Evolutionary conservation across 1,140 invertebrate species (phyloP).

Genomic region (Aphelenchoides avenae): DNA sequence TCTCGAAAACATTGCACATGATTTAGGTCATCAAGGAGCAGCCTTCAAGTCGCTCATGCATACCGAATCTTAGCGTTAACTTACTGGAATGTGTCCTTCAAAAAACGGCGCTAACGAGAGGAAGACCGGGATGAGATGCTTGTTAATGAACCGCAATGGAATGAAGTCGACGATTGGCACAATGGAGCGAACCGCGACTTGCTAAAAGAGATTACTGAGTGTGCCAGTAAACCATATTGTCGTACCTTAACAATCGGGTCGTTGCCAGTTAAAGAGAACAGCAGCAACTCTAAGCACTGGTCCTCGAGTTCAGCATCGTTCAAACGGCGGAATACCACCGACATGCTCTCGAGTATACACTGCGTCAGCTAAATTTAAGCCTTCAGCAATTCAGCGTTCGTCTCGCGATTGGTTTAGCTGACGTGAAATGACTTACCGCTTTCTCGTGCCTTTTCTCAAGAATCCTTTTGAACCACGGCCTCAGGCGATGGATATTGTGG

Average conservation of each 20-base stretch:
- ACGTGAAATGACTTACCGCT: conserved; percentile 5
- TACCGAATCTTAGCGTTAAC: conserved; percentile 3
- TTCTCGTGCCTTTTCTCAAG: conserved; percentile 30
- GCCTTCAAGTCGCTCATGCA: not conserved
- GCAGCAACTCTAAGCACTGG: conserved; percentile 35
- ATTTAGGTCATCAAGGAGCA: not conserved
- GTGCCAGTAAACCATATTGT: not conserved
- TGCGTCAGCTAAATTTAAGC: conserved; percentile 23
- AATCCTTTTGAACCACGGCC: conserved; percentile 52
- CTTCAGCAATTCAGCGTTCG: no score
- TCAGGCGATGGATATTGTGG: conserved; percentile 54
- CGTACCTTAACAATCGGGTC: conserved; percentile 33
- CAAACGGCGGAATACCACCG: conserved; percentile 40
- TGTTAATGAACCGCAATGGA: conserved; percentile 46
- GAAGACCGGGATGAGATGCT: conserved; percentile 44
- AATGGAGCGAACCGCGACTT: conserved; percentile 44
- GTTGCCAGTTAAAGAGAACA: conserved; percentile 31
- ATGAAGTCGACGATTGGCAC: conserved; percentile 50
- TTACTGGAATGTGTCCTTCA: conserved; percentile 51
- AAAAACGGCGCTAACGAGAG: conserved; percentile 43
- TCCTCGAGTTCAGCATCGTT: conserved; percentile 45
- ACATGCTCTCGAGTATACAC: conserved; percentile 38
- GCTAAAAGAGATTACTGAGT: conserved; percentile 37
- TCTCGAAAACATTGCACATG: conserved; percentile 32
- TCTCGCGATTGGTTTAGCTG: not conserved